Evolutionary conservation across 2,113 vertebrate species (phyloP), one percentile per base, ranked within the genome.

Genomic region (Empidonax traillii): DNA sequence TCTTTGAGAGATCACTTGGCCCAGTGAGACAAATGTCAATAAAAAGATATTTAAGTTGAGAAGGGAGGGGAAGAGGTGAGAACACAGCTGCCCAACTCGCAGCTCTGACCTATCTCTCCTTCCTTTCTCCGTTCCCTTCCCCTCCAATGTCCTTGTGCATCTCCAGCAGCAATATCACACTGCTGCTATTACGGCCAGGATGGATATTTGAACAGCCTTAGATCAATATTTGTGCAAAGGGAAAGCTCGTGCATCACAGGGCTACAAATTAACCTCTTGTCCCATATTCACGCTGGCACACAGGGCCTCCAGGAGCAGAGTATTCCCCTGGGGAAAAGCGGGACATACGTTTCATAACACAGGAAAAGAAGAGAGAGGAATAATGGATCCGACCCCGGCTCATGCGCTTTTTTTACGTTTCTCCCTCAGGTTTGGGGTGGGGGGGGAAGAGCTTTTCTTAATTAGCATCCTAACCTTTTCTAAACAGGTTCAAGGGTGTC

Each of bases 211-310:
- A 89, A 89, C 83, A 79, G 86, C 72, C 89, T 80, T 96, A 80
- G 95, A 97, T 98, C 97, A 97, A 98, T 97, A 97, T 97, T 97
- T 97, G 97, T 91, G 93, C 95, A 96, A 90, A 97, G 68, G 83
- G 88, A 96, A 96, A 94, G 85, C 96, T 95, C 10, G 21, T 74
- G 85, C 95, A 96, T 96, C 86, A 55, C 76, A 63, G 84, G 93
- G 94, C 95, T 96, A 55, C 91, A 95, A 97, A 97, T 97, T 97
- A 97, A 97, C 96, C 97, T 97, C 95, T 91, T 25, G 43, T 90
- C 95, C 93, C 82, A 1, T 33, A 81, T 85, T 91, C 93, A 59
- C 41, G 4, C 37, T 12, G 44, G 51, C 77, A 80, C 81, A 83
- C 4, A 12, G 49, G 93, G 88, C 90, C 92, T 7, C 17, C 71